These are phyloP conservation scores for Sclerodermus sp. DNA, from an alignment of 2,888 invertebrate species.

Conservation along the genomic window DNA sequence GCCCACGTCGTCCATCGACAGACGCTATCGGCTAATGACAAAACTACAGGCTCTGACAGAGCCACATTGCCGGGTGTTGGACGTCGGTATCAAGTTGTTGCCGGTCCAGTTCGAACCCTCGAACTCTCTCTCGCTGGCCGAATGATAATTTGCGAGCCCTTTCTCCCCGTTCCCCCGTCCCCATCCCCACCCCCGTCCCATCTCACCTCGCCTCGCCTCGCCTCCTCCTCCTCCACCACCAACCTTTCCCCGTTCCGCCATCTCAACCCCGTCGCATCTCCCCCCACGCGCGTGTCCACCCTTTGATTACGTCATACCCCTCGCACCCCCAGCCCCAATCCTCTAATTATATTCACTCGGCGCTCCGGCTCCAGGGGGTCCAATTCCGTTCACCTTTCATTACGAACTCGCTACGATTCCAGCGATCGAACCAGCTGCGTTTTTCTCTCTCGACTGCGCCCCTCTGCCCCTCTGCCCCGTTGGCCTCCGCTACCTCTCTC, in stretches of 20 bases:
- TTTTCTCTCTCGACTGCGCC: conserved; percentile 24
- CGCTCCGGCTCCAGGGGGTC: conserved; percentile 53
- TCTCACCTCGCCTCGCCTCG: conserved; percentile 21
- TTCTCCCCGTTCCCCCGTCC: conserved; percentile 21
- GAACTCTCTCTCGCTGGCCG: conserved; percentile 41
- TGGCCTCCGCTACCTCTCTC: not conserved
- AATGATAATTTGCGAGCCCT: conserved; percentile 55
- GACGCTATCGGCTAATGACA: conserved; percentile 57
- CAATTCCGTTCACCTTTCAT: conserved; percentile 58
- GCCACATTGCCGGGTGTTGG: conserved; percentile 11
- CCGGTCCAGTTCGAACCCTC: conserved; percentile 49
- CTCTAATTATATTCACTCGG: conserved; percentile 58
- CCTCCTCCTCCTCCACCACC: conserved; percentile 25
- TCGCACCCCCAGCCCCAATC: conserved; percentile 44
- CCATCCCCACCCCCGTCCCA: conserved; percentile 3
- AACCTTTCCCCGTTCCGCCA: conserved; percentile 9
- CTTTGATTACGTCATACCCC: conserved; percentile 56
- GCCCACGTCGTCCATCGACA: conserved; percentile 49
- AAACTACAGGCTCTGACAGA: conserved; percentile 54
- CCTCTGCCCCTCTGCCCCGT: not conserved
- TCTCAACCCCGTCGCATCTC: conserved; percentile 17
- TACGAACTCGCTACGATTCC: conserved; percentile 52
- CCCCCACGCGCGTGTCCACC: conserved; percentile 21
- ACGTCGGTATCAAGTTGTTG: conserved; percentile 55
- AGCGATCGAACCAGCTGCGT: conserved; percentile 48